These are phyloP conservation scores for Phaethornis superciliosus DNA, from an alignment of 2,113 vertebrate genomes.

Conservation along the genomic window DNA sequence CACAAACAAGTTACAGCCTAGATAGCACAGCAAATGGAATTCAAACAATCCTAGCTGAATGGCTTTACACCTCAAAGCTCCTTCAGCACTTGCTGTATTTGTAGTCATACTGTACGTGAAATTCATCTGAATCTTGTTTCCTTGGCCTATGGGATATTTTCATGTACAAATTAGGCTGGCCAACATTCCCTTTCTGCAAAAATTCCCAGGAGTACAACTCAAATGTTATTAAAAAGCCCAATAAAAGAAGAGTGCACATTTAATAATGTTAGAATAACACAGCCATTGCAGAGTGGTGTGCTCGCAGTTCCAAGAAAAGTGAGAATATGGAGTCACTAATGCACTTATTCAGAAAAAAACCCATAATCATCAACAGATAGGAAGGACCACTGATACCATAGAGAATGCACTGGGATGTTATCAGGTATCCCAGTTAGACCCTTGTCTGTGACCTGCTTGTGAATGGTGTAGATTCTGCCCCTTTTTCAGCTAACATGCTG, in stretches of 20 bases:
- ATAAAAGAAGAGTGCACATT: constrained; percentile 83
- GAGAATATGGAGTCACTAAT: constrained; percentile 54
- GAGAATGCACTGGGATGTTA: not conserved
- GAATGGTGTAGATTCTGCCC: not conserved
- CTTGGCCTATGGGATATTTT: constrained; percentile 79
- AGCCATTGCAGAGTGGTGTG: constrained; percentile 57
- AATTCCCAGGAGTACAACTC: constrained; percentile 79
- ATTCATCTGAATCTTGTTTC: constrained; percentile 82
- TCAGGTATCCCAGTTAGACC: not conserved
- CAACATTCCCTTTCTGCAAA: constrained; percentile 78
- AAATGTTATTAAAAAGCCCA: constrained; percentile 84
- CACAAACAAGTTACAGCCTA: not conserved
- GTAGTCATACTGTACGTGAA: not conserved
- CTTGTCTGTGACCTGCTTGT: not conserved
- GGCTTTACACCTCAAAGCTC: constrained; percentile 37
- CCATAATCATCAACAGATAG: constrained; percentile 64
- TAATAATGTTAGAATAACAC: constrained; percentile 81
- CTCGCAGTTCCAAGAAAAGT: constrained; percentile 65
- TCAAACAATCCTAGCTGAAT: not conserved
- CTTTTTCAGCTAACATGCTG: not conserved
- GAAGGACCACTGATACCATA: constrained; percentile 47
- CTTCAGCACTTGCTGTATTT: constrained; percentile 28
- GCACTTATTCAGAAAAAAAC: constrained; percentile 54
- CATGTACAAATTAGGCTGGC: constrained; percentile 83
- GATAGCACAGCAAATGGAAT: not conserved